Evolutionary conservation across 2,888 invertebrate genomes (phyloP).

Genomic region (Orthosia gracilis): DNA sequence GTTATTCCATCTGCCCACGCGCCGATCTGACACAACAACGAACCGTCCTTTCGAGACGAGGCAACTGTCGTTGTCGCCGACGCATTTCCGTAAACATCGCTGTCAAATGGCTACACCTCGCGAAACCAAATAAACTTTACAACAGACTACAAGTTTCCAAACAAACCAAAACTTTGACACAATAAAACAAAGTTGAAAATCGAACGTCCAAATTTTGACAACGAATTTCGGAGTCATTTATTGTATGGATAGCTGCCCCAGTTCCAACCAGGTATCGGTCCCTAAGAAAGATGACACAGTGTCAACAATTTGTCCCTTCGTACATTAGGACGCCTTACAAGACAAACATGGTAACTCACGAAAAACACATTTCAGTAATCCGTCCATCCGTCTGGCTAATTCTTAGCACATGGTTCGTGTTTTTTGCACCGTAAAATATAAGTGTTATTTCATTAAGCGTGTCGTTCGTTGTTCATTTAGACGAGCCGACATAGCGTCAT

Average conservation of each 20-base stretch:
- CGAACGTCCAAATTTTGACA: conserved; percentile 31
- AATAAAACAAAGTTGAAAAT: conserved; percentile 69
- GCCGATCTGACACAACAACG: conserved; percentile 81
- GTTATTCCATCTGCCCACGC: conserved; percentile 87
- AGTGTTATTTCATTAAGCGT: conserved; percentile 89
- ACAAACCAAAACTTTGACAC: conserved; percentile 45
- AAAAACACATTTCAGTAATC: conserved; percentile 89
- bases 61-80: conserved; percentile 86
- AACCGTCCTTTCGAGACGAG: conserved; percentile 74
- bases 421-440: conserved; percentile 87
- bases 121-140: conserved; percentile 69
- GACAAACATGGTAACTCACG: conserved; percentile 88
- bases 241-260: conserved; percentile 72
- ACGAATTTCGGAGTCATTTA: conserved; percentile 63
- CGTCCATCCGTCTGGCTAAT: conserved; percentile 87
- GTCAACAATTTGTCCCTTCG: conserved; percentile 88
- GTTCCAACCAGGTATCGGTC: conserved; percentile 84
- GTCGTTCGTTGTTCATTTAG: conserved; percentile 74
- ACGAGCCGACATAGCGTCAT: conserved; percentile 58
- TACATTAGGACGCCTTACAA: conserved; percentile 87
- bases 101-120: conserved; percentile 76
- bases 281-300: conserved; percentile 89
- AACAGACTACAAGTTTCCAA: conserved; percentile 38
- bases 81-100: conserved; percentile 82
- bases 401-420: conserved; percentile 86